Evolutionary conservation across 2,888 invertebrate species (phyloP).

Genomic region (Drosophila borborema): DNA sequence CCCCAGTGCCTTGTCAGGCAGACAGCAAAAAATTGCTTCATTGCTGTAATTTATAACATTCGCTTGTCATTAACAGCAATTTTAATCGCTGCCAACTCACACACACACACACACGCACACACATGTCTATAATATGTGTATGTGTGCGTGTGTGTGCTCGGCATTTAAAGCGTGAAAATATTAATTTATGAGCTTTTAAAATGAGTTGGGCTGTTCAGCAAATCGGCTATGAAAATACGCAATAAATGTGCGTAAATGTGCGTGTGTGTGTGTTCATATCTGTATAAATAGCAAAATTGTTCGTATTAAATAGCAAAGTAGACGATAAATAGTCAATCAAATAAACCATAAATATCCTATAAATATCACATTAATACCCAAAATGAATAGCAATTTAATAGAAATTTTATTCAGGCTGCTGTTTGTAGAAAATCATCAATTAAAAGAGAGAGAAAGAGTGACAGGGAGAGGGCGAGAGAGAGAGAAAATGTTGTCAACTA

Average conservation of each 20-base stretch:
- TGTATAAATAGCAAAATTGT: slow-evolving; percentile 50
- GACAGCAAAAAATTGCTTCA: slow-evolving; percentile 72
- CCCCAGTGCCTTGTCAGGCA: slow-evolving; percentile 37
- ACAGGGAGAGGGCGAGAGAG: background rate
- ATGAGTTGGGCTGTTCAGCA: slow-evolving; percentile 53
- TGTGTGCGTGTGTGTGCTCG: slow-evolving; percentile 39
- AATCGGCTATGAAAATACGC: slow-evolving; percentile 61
- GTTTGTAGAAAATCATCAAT: background rate
- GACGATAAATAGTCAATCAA: slow-evolving; percentile 46
- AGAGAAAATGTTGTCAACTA: background rate
- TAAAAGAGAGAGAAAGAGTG: background rate
- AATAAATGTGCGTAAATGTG: slow-evolving; percentile 40
- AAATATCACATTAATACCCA: slow-evolving; percentile 49
- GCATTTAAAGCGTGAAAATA: slow-evolving; percentile 78
- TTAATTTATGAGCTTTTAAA: slow-evolving; percentile 75
- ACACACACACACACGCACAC: slow-evolving; percentile 11
- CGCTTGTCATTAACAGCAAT: slow-evolving; percentile 82
- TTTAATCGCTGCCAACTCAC: slow-evolving; percentile 70
- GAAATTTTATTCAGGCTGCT: slow-evolving; percentile 4
- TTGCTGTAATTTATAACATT: slow-evolving; percentile 82
- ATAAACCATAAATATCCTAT: slow-evolving; percentile 56
- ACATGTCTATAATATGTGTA: slow-evolving; percentile 26
- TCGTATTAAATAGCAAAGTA: slow-evolving; percentile 55
- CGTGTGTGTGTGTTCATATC: slow-evolving; percentile 24
- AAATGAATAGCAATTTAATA: slow-evolving; percentile 38